Evolutionary conservation across 2,113 vertebrate genomes (phyloP).

Genomic region (Raja brachyura): DNA sequence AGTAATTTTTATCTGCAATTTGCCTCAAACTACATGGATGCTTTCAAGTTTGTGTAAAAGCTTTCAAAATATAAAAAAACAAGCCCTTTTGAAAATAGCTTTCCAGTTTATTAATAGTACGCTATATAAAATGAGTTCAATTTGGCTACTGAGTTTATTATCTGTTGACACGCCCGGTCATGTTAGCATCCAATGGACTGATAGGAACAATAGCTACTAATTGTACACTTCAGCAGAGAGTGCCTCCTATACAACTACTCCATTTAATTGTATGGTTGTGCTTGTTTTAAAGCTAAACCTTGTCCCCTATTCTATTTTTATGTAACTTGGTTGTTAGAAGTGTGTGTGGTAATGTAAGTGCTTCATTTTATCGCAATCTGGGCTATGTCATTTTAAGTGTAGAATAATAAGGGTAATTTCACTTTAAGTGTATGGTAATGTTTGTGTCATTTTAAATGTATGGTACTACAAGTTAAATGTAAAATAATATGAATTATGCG

Average conservation of each 20-base stretch:
- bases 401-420: constrained; percentile 5
- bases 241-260: background rate
- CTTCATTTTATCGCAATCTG: background rate
- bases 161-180: background rate
- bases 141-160: background rate
- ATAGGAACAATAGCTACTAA: background rate
- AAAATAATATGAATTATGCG: background rate
- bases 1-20: background rate
- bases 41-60: background rate
- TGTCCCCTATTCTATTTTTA: background rate
- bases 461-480: background rate
- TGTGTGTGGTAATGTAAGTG: background rate
- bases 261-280: constrained; percentile 11
- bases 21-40: background rate
- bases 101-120: constrained; percentile 3
- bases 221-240: constrained; percentile 20
- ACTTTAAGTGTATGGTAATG: background rate
- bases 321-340: background rate
- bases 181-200: background rate
- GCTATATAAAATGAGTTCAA: background rate
- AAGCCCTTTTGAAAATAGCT: background rate
- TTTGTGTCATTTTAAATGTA: constrained; percentile 8
- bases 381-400: constrained; percentile 5
- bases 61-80: constrained; percentile 7
- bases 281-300: constrained; percentile 22